A percentile compares a stretch with the other conserved stretches of the same genome.
Conservation (phyloP, 92 coral and sea anemone species). For the Palythoa grandis region DNA sequence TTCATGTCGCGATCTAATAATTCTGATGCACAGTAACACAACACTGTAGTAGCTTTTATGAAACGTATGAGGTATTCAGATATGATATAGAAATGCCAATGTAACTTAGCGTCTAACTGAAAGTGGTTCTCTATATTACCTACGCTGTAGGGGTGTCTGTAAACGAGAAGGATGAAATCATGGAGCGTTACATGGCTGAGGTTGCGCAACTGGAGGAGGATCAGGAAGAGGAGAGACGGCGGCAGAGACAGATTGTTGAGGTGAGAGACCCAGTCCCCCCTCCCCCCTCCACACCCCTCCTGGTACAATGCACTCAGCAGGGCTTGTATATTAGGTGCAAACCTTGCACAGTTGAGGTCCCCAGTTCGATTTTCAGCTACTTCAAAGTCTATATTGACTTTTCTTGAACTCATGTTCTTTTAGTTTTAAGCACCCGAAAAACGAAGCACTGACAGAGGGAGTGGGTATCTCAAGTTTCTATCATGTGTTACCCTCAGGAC, state of each 20-base stretch:
- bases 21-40: background rate
- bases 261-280: conserved; percentile 13
- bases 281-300: background rate
- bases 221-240: conserved; percentile 70
- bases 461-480: too few species aligned
- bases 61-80: background rate
- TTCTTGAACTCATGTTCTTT: too few species aligned
- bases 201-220: conserved; percentile 67
- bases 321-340: too few species aligned
- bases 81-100: background rate
- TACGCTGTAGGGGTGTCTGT: conserved; percentile 51
- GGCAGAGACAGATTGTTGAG: conserved; percentile 62
- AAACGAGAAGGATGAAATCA: conserved; percentile 71
- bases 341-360: too few species aligned
- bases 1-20: background rate
- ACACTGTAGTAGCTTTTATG: background rate
- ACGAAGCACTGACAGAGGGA: too few species aligned
- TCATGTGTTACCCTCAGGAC: too few species aligned
- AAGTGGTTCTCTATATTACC: background rate
- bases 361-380: too few species aligned
- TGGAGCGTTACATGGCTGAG: conserved; percentile 69
- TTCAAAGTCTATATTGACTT: too few species aligned
- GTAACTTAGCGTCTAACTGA: background rate
- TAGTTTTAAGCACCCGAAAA: too few species aligned
- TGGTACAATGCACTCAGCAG: too few species aligned